Conservation (phyloP, 1,140 invertebrate genomes). For the Charaxes varanes region DNA sequence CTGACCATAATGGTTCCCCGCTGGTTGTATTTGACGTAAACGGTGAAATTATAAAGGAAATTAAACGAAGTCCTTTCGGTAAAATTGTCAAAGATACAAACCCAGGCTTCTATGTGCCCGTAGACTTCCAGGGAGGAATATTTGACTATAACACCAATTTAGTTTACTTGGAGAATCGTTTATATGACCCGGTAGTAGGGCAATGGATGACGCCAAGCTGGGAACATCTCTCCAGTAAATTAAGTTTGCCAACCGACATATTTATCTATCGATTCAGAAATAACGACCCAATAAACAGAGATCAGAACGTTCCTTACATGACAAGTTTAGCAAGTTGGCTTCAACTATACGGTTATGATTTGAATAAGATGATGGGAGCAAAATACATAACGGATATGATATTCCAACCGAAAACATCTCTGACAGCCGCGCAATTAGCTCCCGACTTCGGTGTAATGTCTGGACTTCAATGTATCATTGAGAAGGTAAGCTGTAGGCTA, state of each 20-base stretch:
- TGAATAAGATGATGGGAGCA: conserved; percentile 88
- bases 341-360: conserved; percentile 90
- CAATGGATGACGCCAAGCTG: conserved; percentile 97
- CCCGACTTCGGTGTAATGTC: conserved; percentile 92
- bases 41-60: conserved; percentile 93
- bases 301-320: conserved; percentile 85
- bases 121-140: conserved; percentile 94
- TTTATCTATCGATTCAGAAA: conserved; percentile 94
- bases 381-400: conserved; percentile 85
- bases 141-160: conserved; percentile 89
- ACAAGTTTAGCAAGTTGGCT: conserved; percentile 90
- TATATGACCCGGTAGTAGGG: conserved; percentile 94
- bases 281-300: conserved; percentile 93
- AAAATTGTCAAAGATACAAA: conserved; percentile 92
- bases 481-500: conserved; percentile 81
- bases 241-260: conserved; percentile 89
- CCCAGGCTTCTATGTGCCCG: conserved; percentile 91
- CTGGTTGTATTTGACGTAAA: conserved; percentile 92
- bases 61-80: conserved; percentile 93
- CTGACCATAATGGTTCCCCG: conserved; percentile 94
- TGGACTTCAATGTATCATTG: conserved; percentile 89
- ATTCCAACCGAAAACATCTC: conserved; percentile 83
- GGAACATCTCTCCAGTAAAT: conserved; percentile 86
- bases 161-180: conserved; percentile 86
- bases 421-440: conserved; percentile 84